phyloP scores from a whole-genome alignment of 2,797 vertebrate genomes.

The Ctenopoma kingsleyae region DNA sequence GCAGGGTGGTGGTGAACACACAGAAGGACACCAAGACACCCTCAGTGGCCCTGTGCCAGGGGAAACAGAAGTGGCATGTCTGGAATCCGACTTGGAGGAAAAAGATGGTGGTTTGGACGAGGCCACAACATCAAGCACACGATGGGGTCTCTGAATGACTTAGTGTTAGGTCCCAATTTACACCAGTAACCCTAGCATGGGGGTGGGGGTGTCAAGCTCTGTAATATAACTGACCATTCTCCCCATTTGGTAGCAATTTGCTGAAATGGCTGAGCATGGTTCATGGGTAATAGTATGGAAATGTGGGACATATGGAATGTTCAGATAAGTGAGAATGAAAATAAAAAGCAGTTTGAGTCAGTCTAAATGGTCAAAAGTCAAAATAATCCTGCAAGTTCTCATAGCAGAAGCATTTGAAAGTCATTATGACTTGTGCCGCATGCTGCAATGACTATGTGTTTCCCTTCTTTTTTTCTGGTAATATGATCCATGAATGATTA shows the following conservation, averaged over 20 bases:
- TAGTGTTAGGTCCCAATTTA: conserved; percentile 71
- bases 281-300: conserved; percentile 68
- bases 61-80: conserved; percentile 78
- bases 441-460: conserved; percentile 54
- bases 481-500: conserved; percentile 57
- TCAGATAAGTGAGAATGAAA: conserved; percentile 73
- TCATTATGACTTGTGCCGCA: conserved; percentile 54
- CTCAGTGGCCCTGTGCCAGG: conserved; percentile 70
- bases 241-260: conserved; percentile 81
- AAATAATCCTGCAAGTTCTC: conserved; percentile 61
- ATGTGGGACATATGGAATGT: conserved; percentile 71
- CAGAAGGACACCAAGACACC: conserved; percentile 73
- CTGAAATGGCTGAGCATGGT: conserved; percentile 63
- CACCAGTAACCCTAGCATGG: conserved; percentile 47
- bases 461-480: conserved; percentile 46
- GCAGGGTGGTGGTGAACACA: conserved; percentile 46
- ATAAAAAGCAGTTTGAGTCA: conserved; percentile 49
- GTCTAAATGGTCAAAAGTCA: conserved; percentile 61
- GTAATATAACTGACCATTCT: conserved; percentile 56
- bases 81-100: conserved; percentile 74
- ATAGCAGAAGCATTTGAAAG: conserved; percentile 63
- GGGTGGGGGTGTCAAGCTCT: conserved; percentile 39
- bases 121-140: conserved; percentile 68
- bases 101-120: conserved; percentile 70
- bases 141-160: conserved; percentile 76